Evolutionary conservation across 2,888 invertebrate species (phyloP).

Genomic region (Theretra japonica): DNA sequence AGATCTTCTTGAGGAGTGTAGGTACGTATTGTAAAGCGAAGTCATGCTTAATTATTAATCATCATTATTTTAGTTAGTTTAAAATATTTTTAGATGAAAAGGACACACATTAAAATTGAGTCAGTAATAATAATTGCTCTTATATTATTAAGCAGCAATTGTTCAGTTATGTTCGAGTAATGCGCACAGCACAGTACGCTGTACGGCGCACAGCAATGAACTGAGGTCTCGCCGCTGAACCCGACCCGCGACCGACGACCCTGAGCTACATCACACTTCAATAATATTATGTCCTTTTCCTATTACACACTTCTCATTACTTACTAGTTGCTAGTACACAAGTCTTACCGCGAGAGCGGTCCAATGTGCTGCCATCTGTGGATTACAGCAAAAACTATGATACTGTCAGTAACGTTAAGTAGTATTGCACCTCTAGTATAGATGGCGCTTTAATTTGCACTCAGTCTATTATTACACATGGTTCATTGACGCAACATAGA

Average conservation of each 20-base stretch:
- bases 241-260: conserved; percentile 17
- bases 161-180: neutral
- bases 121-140: no score
- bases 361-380: neutral
- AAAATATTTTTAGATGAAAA: no score
- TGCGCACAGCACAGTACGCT: neutral
- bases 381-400: neutral
- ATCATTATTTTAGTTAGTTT: no score
- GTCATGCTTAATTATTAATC: no score
- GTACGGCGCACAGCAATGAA: neutral
- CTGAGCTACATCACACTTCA: conserved; percentile 7
- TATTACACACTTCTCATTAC: neutral
- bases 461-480: neutral
- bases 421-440: neutral
- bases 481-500: neutral
- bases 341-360: neutral
- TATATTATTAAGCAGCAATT: neutral
- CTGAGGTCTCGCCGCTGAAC: neutral
- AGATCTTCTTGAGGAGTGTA: no score
- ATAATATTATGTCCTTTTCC: neutral
- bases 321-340: neutral
- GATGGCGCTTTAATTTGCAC: neutral
- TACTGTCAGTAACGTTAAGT: neutral
- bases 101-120: no score
- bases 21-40: no score